A percentile compares a stretch with the other conserved stretches of the same genome.
phyloP scores from a whole-genome alignment of 2,113 vertebrate genomes.

The Plestiodon gilberti region DNA sequence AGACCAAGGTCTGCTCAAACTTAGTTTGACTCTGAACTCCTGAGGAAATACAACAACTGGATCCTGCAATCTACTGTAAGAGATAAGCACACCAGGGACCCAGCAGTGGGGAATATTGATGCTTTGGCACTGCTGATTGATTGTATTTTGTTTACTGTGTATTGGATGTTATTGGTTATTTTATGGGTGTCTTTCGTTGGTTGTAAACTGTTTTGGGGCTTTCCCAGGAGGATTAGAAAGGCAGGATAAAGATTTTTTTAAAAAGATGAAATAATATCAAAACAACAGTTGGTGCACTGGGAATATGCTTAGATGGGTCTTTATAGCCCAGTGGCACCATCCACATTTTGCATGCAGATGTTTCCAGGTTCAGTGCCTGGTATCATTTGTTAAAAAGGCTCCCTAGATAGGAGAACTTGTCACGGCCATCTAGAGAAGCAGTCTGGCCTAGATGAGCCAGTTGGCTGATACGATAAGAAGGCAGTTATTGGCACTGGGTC shows the following conservation, averaged over 20 bases:
- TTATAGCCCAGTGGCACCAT: not conserved
- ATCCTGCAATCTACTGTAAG: constrained; percentile 44
- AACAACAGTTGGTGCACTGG: not conserved
- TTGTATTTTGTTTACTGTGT: too few species aligned
- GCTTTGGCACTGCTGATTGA: not conserved
- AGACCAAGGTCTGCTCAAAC: constrained; percentile 47
- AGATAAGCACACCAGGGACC: constrained; percentile 40
- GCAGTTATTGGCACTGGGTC: not conserved
- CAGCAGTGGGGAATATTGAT: not conserved
- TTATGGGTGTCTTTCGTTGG: too few species aligned
- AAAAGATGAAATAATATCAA: not conserved
- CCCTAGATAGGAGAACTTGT: not conserved
- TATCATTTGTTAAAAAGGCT: not conserved
- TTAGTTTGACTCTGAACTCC: constrained; percentile 64
- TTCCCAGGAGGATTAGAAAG: too few species aligned
- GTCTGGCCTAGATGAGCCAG: not conserved
- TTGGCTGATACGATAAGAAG: not conserved
- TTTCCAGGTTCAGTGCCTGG: not conserved
- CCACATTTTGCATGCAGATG: not conserved
- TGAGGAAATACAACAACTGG: constrained; percentile 47
- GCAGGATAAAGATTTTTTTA: too few species aligned
- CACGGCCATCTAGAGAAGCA: not conserved
- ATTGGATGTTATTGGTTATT: too few species aligned
- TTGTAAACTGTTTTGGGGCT: too few species aligned
- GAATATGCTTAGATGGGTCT: not conserved